Base-by-base conservation (phyloP, 2,797 vertebrate species). In the Streptopelia turtur region DNA sequence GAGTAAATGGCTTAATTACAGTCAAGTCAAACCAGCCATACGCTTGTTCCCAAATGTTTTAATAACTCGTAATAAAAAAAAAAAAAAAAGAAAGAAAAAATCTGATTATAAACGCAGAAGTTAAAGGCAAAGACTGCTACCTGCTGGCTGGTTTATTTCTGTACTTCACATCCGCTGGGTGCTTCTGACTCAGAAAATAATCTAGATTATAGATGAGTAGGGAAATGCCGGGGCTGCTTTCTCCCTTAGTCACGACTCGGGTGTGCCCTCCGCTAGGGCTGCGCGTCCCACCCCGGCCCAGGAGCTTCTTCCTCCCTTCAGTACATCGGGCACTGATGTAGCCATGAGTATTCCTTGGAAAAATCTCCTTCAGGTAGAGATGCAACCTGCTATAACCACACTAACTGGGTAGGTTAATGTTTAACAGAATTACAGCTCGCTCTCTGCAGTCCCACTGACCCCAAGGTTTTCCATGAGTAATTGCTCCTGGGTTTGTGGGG, bases 1-100 rank as follows among this genome's bases (percentile, higher is more conserved):
- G n/a, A 79, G 14, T 82, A 77, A 77, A 92, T 64, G 31, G 25
- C 13, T 64, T 78, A 79, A 10, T 89, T 50, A 13, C 37, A 31
- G 66, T 84, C 21, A 92, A 93, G 61, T 87, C 71, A 89, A 93
- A 93, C 31, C 64, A 89, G 78, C 64, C 60, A 25, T 89, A 71
- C 68, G 13, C 52, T 84, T 56, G 63, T 74, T 77, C 70, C 83
- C 35, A 31, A 66, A n/a, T 4, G 16, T 52, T 90, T 87, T 84
- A 65, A 88, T 79, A 92, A 35, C 74, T 55, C 53, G 6, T 43
- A 43, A 27, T 74, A 30, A 77, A 14, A 53, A 61, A 63, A 49
- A 37, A 13, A 5, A n/a, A n/a, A n/a, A n/a, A n/a, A n/a, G 37
- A 11, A 37, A 37, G 37, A 37, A 16, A 41, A 60, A 45, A 53